Base-by-base conservation (phyloP, 2,797 vertebrate species). In the Malurus splendens region DNA sequence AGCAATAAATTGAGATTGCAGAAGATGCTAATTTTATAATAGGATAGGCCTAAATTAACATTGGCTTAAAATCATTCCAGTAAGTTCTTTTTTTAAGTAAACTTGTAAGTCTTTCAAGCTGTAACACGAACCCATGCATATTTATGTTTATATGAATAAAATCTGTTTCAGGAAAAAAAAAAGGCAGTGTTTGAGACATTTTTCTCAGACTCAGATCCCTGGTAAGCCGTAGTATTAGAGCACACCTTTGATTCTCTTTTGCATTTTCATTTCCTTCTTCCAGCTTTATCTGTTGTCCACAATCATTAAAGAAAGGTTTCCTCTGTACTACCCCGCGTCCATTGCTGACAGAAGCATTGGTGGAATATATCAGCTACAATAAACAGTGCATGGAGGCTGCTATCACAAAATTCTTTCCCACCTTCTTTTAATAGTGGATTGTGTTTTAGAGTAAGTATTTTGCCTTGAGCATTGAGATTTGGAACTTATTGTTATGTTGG, bases 1-100 rank as follows among this genome's bases (percentile, higher is more conserved):
- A 93, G 93, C 95, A 96, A 95, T 95, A 96, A 96, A 96, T 97
- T 95, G 96, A 96, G 96, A 94, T 92, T 94, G 94, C 90, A 89
- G 86, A 92, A 93, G 93, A 95, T 95, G 93, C 91, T 95, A 91
- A 74, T 90, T 95, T 94, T 94, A 93, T 95, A 85, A 89, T 90
- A n/a, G 45, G 94, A 93, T 86, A 89, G 84, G 82, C 91, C 94
- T 94, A 84, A 96, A 96, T 96, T 96, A 96, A 96, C 95, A 83
- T 52, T 95, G 96, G 92, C 94, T 95, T 94, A 88, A 96, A 96
- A 96, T 96, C 95, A 89, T 94, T 94, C 65, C 45, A 67, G 57
- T 83, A 93, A 90, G 90, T 91, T 93, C 94, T 94, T 94, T 94
- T 94, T 94, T 81, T 50, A 66, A 80, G 81, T 59, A 93, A 94